Evolutionary conservation across 2,888 invertebrate genomes (phyloP).

Genomic region (Gortyna flavago): DNA sequence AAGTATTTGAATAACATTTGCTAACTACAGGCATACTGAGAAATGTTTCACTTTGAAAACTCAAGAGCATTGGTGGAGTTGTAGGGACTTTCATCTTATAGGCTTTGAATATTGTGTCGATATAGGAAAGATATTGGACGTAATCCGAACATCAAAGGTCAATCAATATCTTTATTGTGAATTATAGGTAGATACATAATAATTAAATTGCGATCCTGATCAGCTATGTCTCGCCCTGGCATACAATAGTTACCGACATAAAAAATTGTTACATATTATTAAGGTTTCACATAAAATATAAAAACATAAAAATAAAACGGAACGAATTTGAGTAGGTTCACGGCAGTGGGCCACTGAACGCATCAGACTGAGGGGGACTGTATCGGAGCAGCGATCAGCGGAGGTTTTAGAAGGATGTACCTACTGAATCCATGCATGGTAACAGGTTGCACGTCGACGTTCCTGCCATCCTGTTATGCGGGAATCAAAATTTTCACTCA

Average conservation of each 20-base stretch:
- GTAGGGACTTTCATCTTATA: not conserved
- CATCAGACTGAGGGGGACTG: no score
- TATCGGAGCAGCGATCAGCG: no score
- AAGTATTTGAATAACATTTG: slow-evolving; percentile 38
- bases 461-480: no score
- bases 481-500: not conserved
- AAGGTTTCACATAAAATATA: not conserved
- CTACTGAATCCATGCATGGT: no score
- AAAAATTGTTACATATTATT: not conserved
- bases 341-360: not conserved
- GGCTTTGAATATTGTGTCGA: not conserved
- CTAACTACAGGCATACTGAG: not conserved
- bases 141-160: not conserved
- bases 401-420: no score
- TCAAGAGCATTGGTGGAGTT: slow-evolving; percentile 12
- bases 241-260: no score
- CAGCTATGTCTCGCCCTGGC: no score
- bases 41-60: slow-evolving; percentile 22
- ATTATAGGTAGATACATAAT: no score
- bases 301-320: not conserved
- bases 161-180: no score
- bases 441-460: no score
- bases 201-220: no score
- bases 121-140: not conserved
- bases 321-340: not conserved